Conservation (phyloP, 1,140 invertebrate genomes). For the Drosophila pseudoobscura region DNA sequence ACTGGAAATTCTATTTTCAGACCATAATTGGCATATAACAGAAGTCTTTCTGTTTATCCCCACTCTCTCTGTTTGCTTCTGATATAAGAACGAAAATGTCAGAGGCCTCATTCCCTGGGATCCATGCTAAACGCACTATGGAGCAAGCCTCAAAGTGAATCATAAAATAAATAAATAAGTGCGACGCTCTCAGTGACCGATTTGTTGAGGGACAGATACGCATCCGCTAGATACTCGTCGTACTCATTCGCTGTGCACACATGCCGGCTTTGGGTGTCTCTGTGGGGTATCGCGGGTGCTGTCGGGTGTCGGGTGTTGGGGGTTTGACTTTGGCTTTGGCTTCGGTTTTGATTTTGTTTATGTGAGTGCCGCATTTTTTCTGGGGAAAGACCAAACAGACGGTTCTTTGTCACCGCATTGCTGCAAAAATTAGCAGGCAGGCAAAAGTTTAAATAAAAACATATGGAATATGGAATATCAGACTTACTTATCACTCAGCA, state of each 20-base stretch:
- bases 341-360: slow-evolving; percentile 33
- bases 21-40: slow-evolving; percentile 53
- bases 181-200: slow-evolving; percentile 45
- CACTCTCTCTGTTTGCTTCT: neutral
- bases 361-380: slow-evolving; percentile 50
- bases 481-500: slow-evolving; percentile 39
- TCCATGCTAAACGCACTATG: slow-evolving; percentile 46
- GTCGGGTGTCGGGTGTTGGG: slow-evolving; percentile 9
- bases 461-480: slow-evolving; percentile 36
- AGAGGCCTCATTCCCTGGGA: slow-evolving; percentile 31
- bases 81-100: slow-evolving; percentile 44
- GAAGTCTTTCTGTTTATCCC: slow-evolving; percentile 25
- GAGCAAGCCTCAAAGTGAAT: slow-evolving; percentile 46
- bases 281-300: neutral
- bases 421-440: slow-evolving; percentile 48
- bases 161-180: slow-evolving; percentile 64
- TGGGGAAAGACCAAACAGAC: slow-evolving; percentile 57
- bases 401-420: slow-evolving; percentile 52
- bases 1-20: slow-evolving; percentile 57
- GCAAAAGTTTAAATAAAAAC: no score
- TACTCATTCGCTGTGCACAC: no score
- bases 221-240: slow-evolving; percentile 54
- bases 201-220: slow-evolving; percentile 56
- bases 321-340: slow-evolving; percentile 19
- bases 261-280: neutral